These are phyloP conservation scores for Phortica magna DNA, from an alignment of 2,888 invertebrate genomes.

Conservation along the genomic window DNA sequence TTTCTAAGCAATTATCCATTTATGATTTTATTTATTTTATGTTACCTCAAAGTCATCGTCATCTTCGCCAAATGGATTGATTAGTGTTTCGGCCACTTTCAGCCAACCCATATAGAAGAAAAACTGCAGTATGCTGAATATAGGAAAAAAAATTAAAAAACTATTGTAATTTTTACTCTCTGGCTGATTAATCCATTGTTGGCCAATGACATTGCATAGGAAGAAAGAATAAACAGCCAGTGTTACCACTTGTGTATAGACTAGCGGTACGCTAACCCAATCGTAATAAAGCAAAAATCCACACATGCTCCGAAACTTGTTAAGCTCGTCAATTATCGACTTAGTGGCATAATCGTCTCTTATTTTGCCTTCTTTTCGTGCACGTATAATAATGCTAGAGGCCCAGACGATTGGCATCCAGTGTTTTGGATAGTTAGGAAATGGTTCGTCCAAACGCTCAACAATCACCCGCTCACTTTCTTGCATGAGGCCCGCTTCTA, in stretches of 20 bases:
- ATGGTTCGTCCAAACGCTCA: constrained; percentile 85
- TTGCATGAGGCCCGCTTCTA: constrained; percentile 88
- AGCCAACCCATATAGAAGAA: constrained; percentile 94
- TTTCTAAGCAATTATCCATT: neutral
- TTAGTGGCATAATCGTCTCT: constrained; percentile 94
- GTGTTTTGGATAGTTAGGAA: constrained; percentile 90
- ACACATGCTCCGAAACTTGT: constrained; percentile 88
- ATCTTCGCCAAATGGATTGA: constrained; percentile 94
- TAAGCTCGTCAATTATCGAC: constrained; percentile 91
- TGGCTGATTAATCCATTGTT: constrained; percentile 87
- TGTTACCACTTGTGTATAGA: constrained; percentile 93
- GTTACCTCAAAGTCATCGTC: constrained; percentile 91
- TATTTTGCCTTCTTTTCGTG: constrained; percentile 91
- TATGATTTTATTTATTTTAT: neutral
- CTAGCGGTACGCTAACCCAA: constrained; percentile 85
- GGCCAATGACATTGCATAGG: constrained; percentile 89
- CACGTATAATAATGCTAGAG: constrained; percentile 90
- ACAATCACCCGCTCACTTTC: constrained; percentile 89
- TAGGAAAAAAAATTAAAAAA: constrained; percentile 89
- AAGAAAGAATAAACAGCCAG: constrained; percentile 93
- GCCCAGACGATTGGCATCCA: constrained; percentile 96
- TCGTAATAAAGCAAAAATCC: constrained; percentile 87
- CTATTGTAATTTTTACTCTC: constrained; percentile 69
- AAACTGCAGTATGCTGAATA: constrained; percentile 91
- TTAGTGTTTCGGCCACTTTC: constrained; percentile 92